A percentile compares a stretch with the other conserved stretches of the same genome.
Evolutionary conservation across 1,140 invertebrate species (phyloP).

Genomic region (Dermatophagoides farinae): DNA sequence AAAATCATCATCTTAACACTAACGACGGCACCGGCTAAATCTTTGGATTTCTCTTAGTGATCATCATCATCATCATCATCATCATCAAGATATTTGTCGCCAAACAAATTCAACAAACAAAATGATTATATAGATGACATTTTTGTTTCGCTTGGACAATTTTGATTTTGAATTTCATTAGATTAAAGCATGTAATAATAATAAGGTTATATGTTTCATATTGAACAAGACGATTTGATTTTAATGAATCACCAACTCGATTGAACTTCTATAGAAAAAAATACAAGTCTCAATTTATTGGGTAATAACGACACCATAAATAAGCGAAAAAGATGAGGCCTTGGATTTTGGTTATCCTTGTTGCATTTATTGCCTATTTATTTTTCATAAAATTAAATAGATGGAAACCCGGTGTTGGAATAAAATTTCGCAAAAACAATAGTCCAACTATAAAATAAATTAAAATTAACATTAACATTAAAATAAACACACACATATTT

Average conservation of each 20-base stretch:
- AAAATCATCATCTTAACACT: too few relatives aligned
- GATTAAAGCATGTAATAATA: too few relatives aligned
- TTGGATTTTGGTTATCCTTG: not conserved
- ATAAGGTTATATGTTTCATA: not conserved
- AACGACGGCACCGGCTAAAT: too few relatives aligned
- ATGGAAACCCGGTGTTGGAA: not conserved
- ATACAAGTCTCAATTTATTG: slow-evolving; percentile 1
- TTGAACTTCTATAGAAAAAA: too few relatives aligned
- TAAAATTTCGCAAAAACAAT: not conserved
- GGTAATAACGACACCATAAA: not conserved
- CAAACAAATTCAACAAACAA: too few relatives aligned
- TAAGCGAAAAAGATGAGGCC: not conserved
- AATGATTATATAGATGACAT: too few relatives aligned
- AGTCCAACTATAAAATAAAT: not conserved
- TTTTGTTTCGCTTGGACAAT: too few relatives aligned
- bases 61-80: too few relatives aligned
- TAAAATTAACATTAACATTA: not conserved
- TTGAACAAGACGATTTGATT: not conserved
- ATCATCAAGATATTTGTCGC: too few relatives aligned
- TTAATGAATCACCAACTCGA: too few relatives aligned
- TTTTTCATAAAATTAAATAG: not conserved
- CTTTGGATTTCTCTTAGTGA: too few relatives aligned
- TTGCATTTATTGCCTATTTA: slow-evolving; percentile 6
- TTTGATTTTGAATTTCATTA: too few relatives aligned
- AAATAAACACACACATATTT: not conserved